phyloP scores from a whole-genome alignment of 2,888 invertebrate genomes.

The Bhutanitis thaidina region DNA sequence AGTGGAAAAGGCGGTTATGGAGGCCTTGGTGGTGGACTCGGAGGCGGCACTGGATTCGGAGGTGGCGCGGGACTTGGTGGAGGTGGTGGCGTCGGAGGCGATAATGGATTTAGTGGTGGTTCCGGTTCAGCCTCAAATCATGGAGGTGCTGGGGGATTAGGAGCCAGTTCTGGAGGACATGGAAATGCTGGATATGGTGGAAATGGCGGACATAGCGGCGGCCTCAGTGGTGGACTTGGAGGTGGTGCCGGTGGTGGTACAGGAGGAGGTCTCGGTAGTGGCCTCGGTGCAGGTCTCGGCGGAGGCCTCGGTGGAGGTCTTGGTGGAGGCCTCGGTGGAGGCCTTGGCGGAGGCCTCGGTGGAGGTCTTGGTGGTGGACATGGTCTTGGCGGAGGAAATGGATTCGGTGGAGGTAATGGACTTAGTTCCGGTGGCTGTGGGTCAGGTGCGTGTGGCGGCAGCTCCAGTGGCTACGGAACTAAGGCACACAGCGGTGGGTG shows the following conservation, averaged over 20 bases:
- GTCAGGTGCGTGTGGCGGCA: slow-evolving; percentile 4
- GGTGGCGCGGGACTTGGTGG: slow-evolving; percentile 29
- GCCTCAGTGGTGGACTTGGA: slow-evolving; percentile 12
- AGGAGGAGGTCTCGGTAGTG: slow-evolving; percentile 30
- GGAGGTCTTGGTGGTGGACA: slow-evolving; percentile 27
- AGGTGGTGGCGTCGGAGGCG: slow-evolving; percentile 23
- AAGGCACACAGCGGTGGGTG: slow-evolving; percentile 18
- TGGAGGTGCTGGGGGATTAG: slow-evolving; percentile 25
- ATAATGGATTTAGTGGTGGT: slow-evolving; percentile 32
- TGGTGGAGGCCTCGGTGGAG: slow-evolving; percentile 23
- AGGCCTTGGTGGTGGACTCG: slow-evolving; percentile 5
- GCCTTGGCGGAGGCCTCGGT: slow-evolving; percentile 25
- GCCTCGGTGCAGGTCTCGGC: slow-evolving; percentile 29
- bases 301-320: slow-evolving; percentile 24
- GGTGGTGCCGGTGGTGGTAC: slow-evolving; percentile 22
- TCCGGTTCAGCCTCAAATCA: slow-evolving; percentile 36
- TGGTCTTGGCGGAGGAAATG: slow-evolving; percentile 18
- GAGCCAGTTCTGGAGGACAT: slow-evolving; percentile 22
- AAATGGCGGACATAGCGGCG: slow-evolving; percentile 18
- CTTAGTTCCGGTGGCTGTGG: slow-evolving; percentile 23
- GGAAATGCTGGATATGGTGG: slow-evolving; percentile 23
- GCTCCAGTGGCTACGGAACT: slow-evolving; percentile 21
- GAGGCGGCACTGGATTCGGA: slow-evolving; percentile 16
- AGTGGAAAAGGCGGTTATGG: slow-evolving; percentile 28
- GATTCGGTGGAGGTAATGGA: slow-evolving; percentile 20